phyloP scores from a whole-genome alignment of 2,113 vertebrate genomes.

The Pleuronectes platessa region DNA sequence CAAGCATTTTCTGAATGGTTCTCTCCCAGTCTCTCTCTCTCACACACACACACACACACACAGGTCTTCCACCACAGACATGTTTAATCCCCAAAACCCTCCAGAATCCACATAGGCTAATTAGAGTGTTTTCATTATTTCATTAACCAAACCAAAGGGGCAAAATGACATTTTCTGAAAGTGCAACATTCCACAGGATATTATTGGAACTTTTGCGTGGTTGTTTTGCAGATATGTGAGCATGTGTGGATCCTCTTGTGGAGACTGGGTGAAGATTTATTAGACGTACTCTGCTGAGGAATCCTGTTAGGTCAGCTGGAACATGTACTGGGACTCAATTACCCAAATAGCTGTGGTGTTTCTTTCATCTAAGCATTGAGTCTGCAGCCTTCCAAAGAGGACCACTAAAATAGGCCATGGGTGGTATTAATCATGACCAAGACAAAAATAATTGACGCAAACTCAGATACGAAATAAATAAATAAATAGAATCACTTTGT shows the following conservation, averaged over 20 bases:
- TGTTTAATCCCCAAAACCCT: not conserved
- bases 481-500: not conserved
- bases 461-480: constrained; percentile 9
- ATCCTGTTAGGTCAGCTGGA: constrained; percentile 63
- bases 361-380: constrained; percentile 61
- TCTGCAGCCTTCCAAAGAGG: constrained; percentile 47
- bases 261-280: constrained; percentile 52
- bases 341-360: constrained; percentile 60
- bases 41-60: constrained; percentile 4
- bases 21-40: constrained; percentile 1
- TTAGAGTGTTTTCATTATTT: not conserved
- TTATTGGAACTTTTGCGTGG: not conserved
- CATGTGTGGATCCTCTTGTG: constrained; percentile 16
- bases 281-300: constrained; percentile 36
- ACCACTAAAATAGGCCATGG: constrained; percentile 46
- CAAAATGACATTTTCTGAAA: not conserved
- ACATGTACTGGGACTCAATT: constrained; percentile 58
- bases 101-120: not conserved
- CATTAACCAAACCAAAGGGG: not conserved
- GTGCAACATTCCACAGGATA: not conserved
- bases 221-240: constrained; percentile 26
- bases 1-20: constrained; percentile 69
- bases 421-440: constrained; percentile 11
- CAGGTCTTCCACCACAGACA: not conserved
- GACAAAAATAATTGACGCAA: constrained; percentile 14